phyloP scores from a whole-genome alignment of 2,113 vertebrate species.

The Salminus brasiliensis region DNA sequence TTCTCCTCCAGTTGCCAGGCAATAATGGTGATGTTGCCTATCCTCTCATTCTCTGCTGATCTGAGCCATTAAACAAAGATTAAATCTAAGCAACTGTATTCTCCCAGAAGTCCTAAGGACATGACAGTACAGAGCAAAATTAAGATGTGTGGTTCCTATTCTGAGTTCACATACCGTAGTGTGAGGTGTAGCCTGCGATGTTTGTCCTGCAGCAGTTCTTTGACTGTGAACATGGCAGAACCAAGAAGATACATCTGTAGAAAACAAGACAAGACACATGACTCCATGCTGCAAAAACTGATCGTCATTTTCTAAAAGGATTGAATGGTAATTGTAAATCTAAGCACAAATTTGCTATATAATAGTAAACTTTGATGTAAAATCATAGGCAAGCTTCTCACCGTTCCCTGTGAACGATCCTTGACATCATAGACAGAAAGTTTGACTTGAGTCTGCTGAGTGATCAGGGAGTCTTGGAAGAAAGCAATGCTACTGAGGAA shows the following conservation, averaged over 20 bases:
- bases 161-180: conserved; percentile 80
- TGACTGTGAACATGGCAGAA: conserved; percentile 89
- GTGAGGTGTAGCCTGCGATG: conserved; percentile 91
- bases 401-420: conserved; percentile 98
- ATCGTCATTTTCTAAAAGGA: not conserved
- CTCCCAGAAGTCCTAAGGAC: not conserved
- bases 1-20: conserved; percentile 98
- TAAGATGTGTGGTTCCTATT: not conserved
- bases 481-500: conserved; percentile 98
- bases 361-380: not conserved
- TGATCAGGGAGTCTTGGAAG: conserved; percentile 97
- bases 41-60: conserved; percentile 91
- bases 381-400: conserved; percentile 65
- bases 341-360: not conserved
- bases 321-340: not conserved
- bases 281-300: not conserved
- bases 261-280: not conserved
- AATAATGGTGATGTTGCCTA: conserved; percentile 95
- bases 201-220: conserved; percentile 92
- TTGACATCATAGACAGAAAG: conserved; percentile 98
- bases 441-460: conserved; percentile 97
- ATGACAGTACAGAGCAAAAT: not conserved
- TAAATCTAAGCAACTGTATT: conserved; percentile 5
- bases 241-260: conserved; percentile 96
- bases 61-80: conserved; percentile 67